Base-by-base conservation (phyloP, 2,888 invertebrate species). In the Microctonus aethiopoides region DNA sequence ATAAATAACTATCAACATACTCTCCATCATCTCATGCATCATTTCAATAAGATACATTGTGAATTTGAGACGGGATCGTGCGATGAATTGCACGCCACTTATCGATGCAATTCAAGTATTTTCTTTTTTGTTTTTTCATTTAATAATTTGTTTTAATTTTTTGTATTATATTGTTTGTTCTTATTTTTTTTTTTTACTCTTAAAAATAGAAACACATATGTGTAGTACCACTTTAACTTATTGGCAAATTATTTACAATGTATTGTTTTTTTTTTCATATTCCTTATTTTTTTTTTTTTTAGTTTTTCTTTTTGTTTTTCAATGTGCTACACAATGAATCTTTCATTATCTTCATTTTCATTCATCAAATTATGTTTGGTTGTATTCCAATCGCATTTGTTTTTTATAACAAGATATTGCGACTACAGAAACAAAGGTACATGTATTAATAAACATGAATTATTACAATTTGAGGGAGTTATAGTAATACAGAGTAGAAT, bases 1-100 rank as follows among this genome's bases (percentile, higher is more conserved):
- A 83, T 81, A 83, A 83, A 83, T 81, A 82, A 82, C 80, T 81
- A 81, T 82, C 78, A 79, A 82, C 80, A 80, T 78, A 77, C 79
- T 80, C 76, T 77, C 76, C 75, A 72, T 63, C 34, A 56, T 76
- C 77, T 71, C 79, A 78, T 80, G 78, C 80, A 82, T 80, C 62
- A 69, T 70, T 70, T 60, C 71, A 74, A 69, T 76, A 72, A 71
- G 74, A 74, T 76, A 72, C 74, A 46, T 34, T 41, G n/a, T n/a
- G n/a, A 13, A 46, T 32, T 34, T 57, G 13, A 57, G 32, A 57
- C 16, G 16, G 20, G 29, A 57, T 57, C 57, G 16, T 29, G 26
- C 56, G 24, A 46, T 32, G 34, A 57, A 32, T 57, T 32, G n/a
- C 16, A 34, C 20, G 32, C 6, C n/a, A 16, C n/a, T 57, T n/a